Base-by-base conservation (phyloP, 2,888 invertebrate species). In the Platycnemis pennipes region DNA sequence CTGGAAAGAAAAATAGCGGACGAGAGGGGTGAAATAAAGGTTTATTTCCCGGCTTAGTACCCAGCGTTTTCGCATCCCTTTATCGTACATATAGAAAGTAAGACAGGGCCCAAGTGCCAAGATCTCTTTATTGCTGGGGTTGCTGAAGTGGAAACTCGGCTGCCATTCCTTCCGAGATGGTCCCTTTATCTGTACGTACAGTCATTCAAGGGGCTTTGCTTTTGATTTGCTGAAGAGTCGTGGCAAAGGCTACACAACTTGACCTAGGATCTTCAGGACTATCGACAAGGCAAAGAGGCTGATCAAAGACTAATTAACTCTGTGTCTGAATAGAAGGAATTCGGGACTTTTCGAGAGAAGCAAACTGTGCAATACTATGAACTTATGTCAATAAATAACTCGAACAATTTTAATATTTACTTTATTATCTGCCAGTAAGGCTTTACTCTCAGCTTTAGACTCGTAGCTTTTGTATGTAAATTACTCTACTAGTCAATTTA, bases 21-120 rank as follows among this genome's bases (percentile, higher is more conserved):
- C 63, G n/a, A 91, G 44, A 87, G 46, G 46, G 46, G 46, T 46
- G 87, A 63, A 91, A 91, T 91, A 91, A 91, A 91, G 63, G 91
- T 91, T 91, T 91, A 91, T 63, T 91, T 91, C 42, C 91, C 44
- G 42, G 56, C 44, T 63, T 44, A 44, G 63, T 56, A 44, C n/a
- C 91, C 63, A 53, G 42, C 91, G 37, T 56, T 56, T 89, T 89
- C 89, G 19, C 53, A 53, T 42, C 56, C 42, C 37, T 89, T 56
- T 42, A 49, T 37, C 37, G 56, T 37, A 63, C n/a, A 63, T 63
- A 63, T 37, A 77, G 77, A 77, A 77, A 77, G 77, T 77, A 7
- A 37, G 77, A 37, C 31, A 77, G 37, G 77, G 77, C 5, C 77
- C 77, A 37, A 77, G 77, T 37, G 77, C 77, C 89, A 42, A 42